Conservation (phyloP, 1,140 invertebrate species). For the Goniozus legneri region DNA sequence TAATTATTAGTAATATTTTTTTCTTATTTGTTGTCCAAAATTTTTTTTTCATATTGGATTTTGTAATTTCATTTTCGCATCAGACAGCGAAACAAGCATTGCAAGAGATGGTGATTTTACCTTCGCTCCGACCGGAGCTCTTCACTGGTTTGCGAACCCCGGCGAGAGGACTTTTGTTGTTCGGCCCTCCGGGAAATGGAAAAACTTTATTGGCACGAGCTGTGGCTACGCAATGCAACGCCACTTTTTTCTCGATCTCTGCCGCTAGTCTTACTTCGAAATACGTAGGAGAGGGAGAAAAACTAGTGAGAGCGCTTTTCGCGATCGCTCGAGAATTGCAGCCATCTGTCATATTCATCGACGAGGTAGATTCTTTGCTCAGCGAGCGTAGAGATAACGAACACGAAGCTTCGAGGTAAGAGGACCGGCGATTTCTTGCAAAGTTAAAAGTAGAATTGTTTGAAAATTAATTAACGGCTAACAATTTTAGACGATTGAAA, state of each 20-base stretch:
- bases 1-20: not conserved
- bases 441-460: not conserved
- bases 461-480: too few relatives aligned
- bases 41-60: constrained; percentile 3
- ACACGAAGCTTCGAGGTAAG: constrained; percentile 81
- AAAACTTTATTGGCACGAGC: constrained; percentile 90
- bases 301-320: constrained; percentile 93
- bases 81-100: constrained; percentile 90
- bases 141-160: constrained; percentile 89
- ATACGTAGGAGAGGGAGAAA: constrained; percentile 96
- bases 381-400: constrained; percentile 88
- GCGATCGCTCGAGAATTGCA: constrained; percentile 88
- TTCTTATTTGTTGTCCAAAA: not conserved
- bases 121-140: constrained; percentile 89
- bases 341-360: constrained; percentile 93
- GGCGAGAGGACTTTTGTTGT: constrained; percentile 87
- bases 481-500: constrained; percentile 82
- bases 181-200: constrained; percentile 92
- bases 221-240: constrained; percentile 86
- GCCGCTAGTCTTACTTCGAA: constrained; percentile 98
- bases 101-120: constrained; percentile 96
- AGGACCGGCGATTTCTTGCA: not conserved
- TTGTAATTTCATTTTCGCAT: too few relatives aligned
- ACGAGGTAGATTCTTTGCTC: constrained; percentile 94
- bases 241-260: constrained; percentile 97